A percentile compares a stretch with the other conserved stretches of the same genome.
Conservation (phyloP, 2,797 vertebrate species). For the Helarctos malayanus region DNA sequence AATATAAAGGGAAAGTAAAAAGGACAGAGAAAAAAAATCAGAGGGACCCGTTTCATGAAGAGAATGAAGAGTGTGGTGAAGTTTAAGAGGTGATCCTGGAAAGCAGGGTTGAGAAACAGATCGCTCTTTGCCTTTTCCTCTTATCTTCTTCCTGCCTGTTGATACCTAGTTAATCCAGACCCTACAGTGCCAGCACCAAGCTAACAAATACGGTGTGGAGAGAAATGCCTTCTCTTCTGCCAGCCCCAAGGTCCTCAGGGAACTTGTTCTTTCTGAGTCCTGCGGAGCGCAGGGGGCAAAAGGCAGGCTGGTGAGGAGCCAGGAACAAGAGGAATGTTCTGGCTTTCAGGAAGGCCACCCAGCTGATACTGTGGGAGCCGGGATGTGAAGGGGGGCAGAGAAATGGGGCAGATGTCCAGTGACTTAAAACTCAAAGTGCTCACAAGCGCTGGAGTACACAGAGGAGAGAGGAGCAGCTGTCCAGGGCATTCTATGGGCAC, state of each 20-base stretch:
- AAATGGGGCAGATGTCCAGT: constrained; percentile 5
- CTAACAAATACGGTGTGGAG: background rate
- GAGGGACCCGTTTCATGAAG: background rate
- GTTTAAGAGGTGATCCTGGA: background rate
- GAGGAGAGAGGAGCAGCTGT: background rate
- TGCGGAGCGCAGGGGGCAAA: background rate
- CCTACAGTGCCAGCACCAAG: background rate
- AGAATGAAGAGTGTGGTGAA: background rate
- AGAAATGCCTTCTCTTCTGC: background rate
- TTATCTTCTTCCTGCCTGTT: background rate
- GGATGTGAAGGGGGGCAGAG: constrained; percentile 11
- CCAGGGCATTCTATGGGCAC: background rate
- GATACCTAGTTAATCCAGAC: background rate
- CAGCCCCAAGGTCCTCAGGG: background rate
- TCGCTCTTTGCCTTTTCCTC: background rate
- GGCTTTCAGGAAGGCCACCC: constrained; percentile 10
- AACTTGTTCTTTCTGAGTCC: background rate
- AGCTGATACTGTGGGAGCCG: background rate
- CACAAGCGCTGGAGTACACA: background rate
- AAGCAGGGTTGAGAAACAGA: background rate
- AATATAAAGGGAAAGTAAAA: background rate
- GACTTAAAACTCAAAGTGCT: background rate
- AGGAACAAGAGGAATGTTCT: constrained; percentile 9
- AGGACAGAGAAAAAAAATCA: constrained; percentile 7
- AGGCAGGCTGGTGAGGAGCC: background rate